Base-by-base conservation (phyloP, 2,888 invertebrate species). In the Plemyria rubiginata region DNA sequence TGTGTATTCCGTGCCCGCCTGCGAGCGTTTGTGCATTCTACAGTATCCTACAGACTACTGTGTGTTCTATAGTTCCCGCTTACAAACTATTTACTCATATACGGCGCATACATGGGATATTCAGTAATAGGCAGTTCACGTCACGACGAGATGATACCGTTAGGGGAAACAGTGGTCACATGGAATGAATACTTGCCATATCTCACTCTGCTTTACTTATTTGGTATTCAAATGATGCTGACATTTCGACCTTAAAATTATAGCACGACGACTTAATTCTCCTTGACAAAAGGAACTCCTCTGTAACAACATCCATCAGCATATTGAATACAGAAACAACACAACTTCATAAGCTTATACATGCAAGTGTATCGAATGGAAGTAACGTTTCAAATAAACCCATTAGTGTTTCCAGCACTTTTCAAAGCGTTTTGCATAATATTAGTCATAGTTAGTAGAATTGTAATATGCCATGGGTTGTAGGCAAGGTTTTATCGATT, bases 361-460 rank as follows among this genome's bases (percentile, higher is more conserved):
- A 36, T 28, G 46, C 16, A 22, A 46, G 48, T n/a, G 28, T 12
- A 28, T 48, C 22, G 36, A 38, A 55, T 11, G 36, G 48, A 40
- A 48, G 45, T 45, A 43, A 53, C 56, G 36, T 43, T 64, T 65
- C 60, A 50, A 57, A 60, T 50, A 57, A 65, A 65, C 29, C 64
- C 60, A 65, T 60, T 57, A 65, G 15, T 40, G 50, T 45, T 60
- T 65, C 53, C 50, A 50, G 40, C 48, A 46, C 28, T 52, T 51
- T 43, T 28, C 43, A 51, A 22, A 29, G 48, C 40, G 45, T 60
- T 50, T 45, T 13, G 49, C 51, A 45, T 60, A n/a, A n/a, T n/a
- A 36, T 56, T 60, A 63, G 64, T 64, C 60, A 64, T 60, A 51
- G 46, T 53, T 56, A 43, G 53, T 40, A 11, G 63, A 52, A 51